These are phyloP conservation scores for Myrmecophaga tridactyla DNA, from an alignment of 2,113 vertebrate species.

Conservation along the genomic window DNA sequence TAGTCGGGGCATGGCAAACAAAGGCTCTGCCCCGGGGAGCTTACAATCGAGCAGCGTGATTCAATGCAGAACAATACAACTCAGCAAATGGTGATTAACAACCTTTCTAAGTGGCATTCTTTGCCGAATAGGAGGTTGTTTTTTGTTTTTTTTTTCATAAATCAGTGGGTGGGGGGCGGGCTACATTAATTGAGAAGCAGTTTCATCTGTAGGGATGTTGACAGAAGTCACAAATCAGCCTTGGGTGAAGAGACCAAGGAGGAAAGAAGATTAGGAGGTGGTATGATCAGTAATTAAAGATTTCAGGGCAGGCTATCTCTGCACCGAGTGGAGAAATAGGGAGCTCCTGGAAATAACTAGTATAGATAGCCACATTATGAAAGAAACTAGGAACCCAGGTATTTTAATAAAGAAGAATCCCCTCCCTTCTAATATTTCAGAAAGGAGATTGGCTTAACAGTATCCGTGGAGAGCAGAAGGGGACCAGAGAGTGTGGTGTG, in stretches of 20 bases:
- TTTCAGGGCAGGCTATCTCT: not conserved
- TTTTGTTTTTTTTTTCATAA: conserved; percentile 12
- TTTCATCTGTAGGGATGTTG: conserved; percentile 42
- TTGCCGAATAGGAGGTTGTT: conserved; percentile 43
- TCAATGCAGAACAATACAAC: conserved; percentile 56
- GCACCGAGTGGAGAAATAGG: not conserved
- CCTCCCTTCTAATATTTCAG: not conserved
- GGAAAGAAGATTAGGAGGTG: conserved; percentile 24
- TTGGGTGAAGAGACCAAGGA: conserved; percentile 32
- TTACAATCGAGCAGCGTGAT: conserved; percentile 2
- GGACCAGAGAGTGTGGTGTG: not conserved
- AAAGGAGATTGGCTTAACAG: not conserved
- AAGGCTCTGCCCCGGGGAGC: conserved; percentile 50
- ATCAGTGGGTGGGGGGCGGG: not conserved
- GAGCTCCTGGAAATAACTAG: not conserved
- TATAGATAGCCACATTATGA: not conserved
- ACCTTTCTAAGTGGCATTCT: conserved; percentile 70
- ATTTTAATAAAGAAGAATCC: not conserved
- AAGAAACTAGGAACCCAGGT: not conserved
- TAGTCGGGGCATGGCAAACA: conserved; percentile 58
- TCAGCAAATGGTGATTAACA: conserved; percentile 75
- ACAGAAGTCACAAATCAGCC: conserved; percentile 52
- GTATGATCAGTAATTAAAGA: conserved; percentile 59
- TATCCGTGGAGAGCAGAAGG: not conserved
- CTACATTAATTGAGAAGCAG: conserved; percentile 46